A percentile compares a stretch with the other conserved stretches of the same genome.
These are phyloP conservation scores for Phalacrocorax brasilianus DNA, from an alignment of 2,113 vertebrate species.

Conservation along the genomic window DNA sequence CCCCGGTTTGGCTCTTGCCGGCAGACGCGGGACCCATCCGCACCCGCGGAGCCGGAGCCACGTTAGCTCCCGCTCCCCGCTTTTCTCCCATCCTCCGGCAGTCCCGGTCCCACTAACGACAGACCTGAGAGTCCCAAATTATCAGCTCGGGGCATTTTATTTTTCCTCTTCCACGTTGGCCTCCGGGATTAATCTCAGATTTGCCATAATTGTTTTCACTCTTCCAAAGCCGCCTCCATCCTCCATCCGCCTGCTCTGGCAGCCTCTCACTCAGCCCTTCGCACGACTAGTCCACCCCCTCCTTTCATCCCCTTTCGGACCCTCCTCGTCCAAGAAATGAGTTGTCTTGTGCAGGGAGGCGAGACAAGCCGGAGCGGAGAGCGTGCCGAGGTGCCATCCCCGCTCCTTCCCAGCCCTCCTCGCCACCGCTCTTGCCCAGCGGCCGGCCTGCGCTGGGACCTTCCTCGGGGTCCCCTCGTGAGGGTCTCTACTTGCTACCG, in stretches of 20 bases:
- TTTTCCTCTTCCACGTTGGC: not conserved
- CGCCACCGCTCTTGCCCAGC: not conserved
- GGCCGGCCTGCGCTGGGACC: not conserved
- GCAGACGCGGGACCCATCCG: not conserved
- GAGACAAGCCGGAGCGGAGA: not conserved
- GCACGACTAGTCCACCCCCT: not conserved
- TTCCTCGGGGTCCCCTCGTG: not conserved
- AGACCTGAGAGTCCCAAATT: not conserved
- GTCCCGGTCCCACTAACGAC: rapidly evolving
- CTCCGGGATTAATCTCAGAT: not conserved
- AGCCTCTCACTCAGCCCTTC: not conserved
- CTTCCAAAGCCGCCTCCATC: not conserved
- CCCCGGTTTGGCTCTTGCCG: not conserved
- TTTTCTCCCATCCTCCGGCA: not conserved
- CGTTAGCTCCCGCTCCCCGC: rapidly evolving
- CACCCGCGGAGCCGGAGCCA: not conserved
- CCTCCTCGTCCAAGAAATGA: not conserved
- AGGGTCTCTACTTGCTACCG: not conserved
- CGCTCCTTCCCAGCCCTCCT: not conserved
- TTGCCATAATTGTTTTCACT: not conserved
- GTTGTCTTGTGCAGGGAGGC: rapidly evolving
- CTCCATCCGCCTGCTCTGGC: not conserved
- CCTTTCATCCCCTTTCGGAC: not conserved
- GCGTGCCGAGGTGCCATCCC: not conserved
- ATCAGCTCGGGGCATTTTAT: not conserved